Evolutionary conservation across 1,140 invertebrate species (phyloP), one percentile per base, ranked within the genome.

Genomic region (Tyrophagus putrescentiae): DNA sequence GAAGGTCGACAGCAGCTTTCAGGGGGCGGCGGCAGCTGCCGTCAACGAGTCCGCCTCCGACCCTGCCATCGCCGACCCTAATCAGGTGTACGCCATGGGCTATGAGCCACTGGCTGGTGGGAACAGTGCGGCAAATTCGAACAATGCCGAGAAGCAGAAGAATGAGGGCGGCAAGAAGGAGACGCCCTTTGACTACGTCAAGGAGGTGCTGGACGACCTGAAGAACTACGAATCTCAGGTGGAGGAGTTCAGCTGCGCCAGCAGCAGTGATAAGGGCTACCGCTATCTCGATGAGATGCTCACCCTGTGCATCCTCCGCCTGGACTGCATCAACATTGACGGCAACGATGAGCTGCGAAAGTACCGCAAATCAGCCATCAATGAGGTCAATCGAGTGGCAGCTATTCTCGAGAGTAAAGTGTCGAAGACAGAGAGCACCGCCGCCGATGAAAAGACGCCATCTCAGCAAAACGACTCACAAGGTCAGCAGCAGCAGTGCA

Each of bases 211-310:
- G 68, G 79, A 81, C 21, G 86, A 91, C 65, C 84, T 91, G 0
- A 77, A 84, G 28, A 78, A 83, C 25, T 75, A 90, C 0, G 82
- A 83, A 73, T 76, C 76, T 16, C 77, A 84, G 67, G 86, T 94
- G 6, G 82, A 87, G 63, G 75, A 79, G 56, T 93, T 86, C 68
- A 74, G 68, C 31, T 88, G 87, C 3, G 76, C 74, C 56, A 78
- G 77, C 3, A 78, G 80, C 65, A 79, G 78, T 64, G 84, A 91
- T 67, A 93, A 92, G 71, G 77, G 84, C 57, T 95, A 90, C 67
- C 75, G 86, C 29, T 91, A 82, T 70, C 71, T 95, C 41, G 91
- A 95, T 70, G 91, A 96, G 72, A 94, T 94, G 89, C 73, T 96
- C 16, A 95, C 90, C 1, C 79, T 90, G 41, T 86, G 88, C 69